Evolutionary conservation across 1,140 invertebrate species (phyloP), one percentile per base, ranked within the genome.

Genomic region (Himalopsyche phryganea): DNA sequence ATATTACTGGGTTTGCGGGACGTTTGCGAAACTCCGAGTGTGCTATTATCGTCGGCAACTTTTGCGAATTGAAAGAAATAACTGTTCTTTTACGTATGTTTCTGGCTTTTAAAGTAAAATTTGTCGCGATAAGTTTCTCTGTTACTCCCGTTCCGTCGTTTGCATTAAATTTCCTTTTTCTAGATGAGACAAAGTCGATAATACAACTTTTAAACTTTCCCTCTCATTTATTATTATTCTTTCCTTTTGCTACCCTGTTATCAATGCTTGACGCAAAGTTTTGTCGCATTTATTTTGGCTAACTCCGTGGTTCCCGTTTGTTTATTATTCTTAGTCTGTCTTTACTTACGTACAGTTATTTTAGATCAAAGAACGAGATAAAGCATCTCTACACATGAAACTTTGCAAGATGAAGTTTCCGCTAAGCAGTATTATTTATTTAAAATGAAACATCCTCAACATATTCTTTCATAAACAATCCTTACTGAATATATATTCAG

Each of bases 51-150:
- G 51, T 52, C 14, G 14, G 46, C 41, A 54, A 54, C 42, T 54
- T 54, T 54, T 17, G 28, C 15, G 38, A 41, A 56, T 56, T 56
- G 45, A 48, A 42, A 42, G 40, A 47, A 56, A 48, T 56, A 56
- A 48, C 45, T 41, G 35, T 56, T 56, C 53, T 49, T 56, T 32
- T 38, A 41, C 46, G 53, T 56, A 32, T 48, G 46, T 49, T 56
- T 32, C 53, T 42, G 36, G 20, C 35, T 56, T 47, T 56, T 56
- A 40, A 47, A 56, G 45, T 56, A 42, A 54, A 56, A 48, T 56
- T 56, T 48, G 15, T 23, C 18, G 45, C 28, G 46, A 48, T 17
- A 54, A 54, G 51, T 54, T 54, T 44, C 32, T 11, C 38, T 40
- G 3, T 40, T 13, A 40, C 13, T 45, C 18, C 14, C 11, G 33